Percentiles rank a stretch among this genome's conserved stretches.
Evolutionary conservation across 2,888 invertebrate genomes (phyloP).

Genomic region (Tenthredo amoena): DNA sequence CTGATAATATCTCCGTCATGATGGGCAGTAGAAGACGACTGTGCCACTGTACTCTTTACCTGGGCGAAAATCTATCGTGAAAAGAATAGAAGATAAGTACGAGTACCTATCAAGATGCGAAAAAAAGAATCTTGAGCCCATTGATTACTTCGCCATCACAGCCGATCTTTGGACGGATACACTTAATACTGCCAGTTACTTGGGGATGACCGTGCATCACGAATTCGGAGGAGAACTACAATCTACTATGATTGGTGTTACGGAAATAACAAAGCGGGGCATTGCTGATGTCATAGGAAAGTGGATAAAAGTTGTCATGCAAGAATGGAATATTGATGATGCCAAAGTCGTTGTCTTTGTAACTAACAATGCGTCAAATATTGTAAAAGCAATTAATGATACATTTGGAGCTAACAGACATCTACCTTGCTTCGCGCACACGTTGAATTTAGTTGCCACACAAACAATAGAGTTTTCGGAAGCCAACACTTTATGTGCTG

Average conservation of each 20-base stretch:
- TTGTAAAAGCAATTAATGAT: conserved; percentile 47
- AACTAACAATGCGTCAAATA: conserved; percentile 46
- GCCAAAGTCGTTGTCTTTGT: conserved; percentile 24
- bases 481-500: conserved; percentile 36
- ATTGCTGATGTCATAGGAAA: not conserved
- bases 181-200: conserved; percentile 42
- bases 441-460: conserved; percentile 52
- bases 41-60: conserved; percentile 46
- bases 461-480: conserved; percentile 46
- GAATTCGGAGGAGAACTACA: conserved; percentile 16
- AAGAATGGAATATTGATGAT: conserved; percentile 16
- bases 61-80: conserved; percentile 24
- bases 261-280: not conserved
- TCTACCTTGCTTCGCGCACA: conserved; percentile 56
- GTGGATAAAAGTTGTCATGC: not conserved
- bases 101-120: not conserved
- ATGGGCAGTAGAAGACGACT: conserved; percentile 5
- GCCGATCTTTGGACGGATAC: conserved; percentile 54
- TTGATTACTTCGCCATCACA: conserved; percentile 26
- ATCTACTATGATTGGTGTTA: conserved; percentile 35
- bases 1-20: too few relatives aligned
- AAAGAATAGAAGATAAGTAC: conserved; percentile 46
- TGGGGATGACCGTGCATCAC: conserved; percentile 54
- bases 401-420: conserved; percentile 51
- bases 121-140: not conserved